A percentile compares a stretch with the other conserved stretches of the same genome.
Evolutionary conservation across 1,140 invertebrate species (phyloP).

Genomic region (Chrysomallon squamiferum): DNA sequence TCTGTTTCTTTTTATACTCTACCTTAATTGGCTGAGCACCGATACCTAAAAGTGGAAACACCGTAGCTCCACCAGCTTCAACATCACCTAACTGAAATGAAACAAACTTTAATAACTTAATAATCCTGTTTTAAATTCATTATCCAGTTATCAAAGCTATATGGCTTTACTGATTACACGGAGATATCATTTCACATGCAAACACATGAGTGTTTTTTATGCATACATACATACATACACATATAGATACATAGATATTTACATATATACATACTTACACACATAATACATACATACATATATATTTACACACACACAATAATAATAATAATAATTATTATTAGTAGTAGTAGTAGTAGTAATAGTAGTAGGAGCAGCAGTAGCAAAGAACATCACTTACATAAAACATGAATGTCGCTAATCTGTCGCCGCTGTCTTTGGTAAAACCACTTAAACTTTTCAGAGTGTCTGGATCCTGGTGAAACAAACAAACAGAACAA

Average conservation of each 20-base stretch:
- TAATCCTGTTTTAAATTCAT: background rate
- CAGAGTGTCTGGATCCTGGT: background rate
- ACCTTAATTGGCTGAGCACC: slow-evolving; percentile 44
- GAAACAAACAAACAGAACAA: background rate
- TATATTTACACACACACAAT: too few species aligned
- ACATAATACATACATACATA: background rate
- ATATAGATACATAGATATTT: too few species aligned
- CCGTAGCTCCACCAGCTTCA: slow-evolving; percentile 89
- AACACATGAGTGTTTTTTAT: too few species aligned
- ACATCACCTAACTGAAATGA: slow-evolving; percentile 86
- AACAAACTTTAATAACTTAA: too few species aligned
- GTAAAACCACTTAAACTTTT: background rate
- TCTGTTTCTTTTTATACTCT: slow-evolving; percentile 2
- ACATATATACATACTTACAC: background rate
- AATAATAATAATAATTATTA: too few species aligned
- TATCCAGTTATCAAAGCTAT: background rate
- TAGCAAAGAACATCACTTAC: slow-evolving; percentile 19
- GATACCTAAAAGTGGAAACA: slow-evolving; percentile 83
- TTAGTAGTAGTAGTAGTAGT: too few species aligned
- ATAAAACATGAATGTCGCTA: slow-evolving; percentile 46
- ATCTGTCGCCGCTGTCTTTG: slow-evolving; percentile 40
- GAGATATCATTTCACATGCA: background rate
- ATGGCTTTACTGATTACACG: background rate
- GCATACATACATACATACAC: too few species aligned
- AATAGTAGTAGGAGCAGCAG: too few species aligned